These are phyloP conservation scores for Paragorgia papillata DNA, from an alignment of 92 coral and sea anemone species.

Conservation along the genomic window DNA sequence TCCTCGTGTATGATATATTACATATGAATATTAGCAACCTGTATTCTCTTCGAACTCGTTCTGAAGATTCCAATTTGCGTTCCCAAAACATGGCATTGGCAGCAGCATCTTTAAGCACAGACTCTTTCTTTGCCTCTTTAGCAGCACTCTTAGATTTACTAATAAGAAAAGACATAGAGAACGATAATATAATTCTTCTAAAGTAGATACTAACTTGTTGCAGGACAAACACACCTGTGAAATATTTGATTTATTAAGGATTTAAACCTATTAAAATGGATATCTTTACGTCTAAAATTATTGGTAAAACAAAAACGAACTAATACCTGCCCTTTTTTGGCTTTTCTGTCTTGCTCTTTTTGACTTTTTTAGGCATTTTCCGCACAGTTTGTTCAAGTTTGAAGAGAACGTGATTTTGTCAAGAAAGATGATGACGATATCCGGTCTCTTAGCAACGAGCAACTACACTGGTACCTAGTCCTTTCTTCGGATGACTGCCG, in stretches of 20 bases:
- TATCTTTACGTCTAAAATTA: background rate
- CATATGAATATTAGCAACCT: too few species aligned
- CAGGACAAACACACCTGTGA: too few species aligned
- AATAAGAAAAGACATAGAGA: background rate
- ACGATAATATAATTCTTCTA: background rate
- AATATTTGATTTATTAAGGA: too few species aligned
- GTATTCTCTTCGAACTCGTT: slow-evolving; percentile 79
- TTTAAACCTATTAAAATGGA: too few species aligned
- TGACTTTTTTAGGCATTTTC: slow-evolving; percentile 93
- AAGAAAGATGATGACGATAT: background rate
- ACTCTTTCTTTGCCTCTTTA: slow-evolving; percentile 87
- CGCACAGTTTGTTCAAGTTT: background rate
- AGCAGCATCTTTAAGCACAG: slow-evolving; percentile 90
- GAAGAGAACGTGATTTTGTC: background rate
- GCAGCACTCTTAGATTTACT: slow-evolving; percentile 49
- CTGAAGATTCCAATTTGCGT: slow-evolving; percentile 76
- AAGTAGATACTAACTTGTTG: background rate
- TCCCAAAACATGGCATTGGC: slow-evolving; percentile 99
- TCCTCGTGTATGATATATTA: too few species aligned
- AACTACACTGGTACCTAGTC: too few species aligned
- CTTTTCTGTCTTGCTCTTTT: slow-evolving; percentile 85
- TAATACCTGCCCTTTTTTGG: slow-evolving; percentile 79
- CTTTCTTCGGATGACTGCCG: too few species aligned
- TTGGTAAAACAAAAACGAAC: background rate
- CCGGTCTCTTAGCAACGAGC: background rate